Percentiles rank a stretch among this genome's conserved stretches.
Evolutionary conservation across 2,888 invertebrate species (phyloP).

Genomic region (Synanthedon myopaeformis): DNA sequence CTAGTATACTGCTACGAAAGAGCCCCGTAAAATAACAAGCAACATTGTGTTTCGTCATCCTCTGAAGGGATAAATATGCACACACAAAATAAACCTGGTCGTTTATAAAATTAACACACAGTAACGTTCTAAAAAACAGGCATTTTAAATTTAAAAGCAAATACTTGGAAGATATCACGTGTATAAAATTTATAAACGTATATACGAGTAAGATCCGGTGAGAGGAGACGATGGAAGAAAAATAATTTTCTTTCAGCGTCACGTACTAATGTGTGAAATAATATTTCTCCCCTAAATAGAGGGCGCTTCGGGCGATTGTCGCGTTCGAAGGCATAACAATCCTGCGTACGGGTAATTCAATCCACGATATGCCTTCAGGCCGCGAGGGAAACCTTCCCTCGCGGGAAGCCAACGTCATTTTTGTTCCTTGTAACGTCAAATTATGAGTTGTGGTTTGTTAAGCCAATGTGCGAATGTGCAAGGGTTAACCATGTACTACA

Average conservation of each 20-base stretch:
- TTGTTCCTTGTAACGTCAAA: background rate
- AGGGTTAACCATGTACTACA: too few relatives aligned
- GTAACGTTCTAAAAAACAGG: too few relatives aligned
- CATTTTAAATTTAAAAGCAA: too few relatives aligned
- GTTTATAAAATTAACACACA: too few relatives aligned
- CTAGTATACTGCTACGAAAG: too few relatives aligned
- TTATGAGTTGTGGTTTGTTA: background rate
- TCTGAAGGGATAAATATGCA: too few relatives aligned
- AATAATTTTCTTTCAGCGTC: slow-evolving; percentile 26
- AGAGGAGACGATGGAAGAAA: slow-evolving; percentile 11
- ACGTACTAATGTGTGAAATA: slow-evolving; percentile 41
- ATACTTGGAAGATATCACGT: too few relatives aligned
- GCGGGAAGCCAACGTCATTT: background rate
- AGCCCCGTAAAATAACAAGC: too few relatives aligned
- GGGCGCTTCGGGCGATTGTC: slow-evolving; percentile 35
- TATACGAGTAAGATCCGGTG: slow-evolving; percentile 13
- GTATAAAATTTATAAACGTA: slow-evolving; percentile 4
- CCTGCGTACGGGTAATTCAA: slow-evolving; percentile 15
- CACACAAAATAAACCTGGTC: too few relatives aligned
- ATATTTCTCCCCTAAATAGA: slow-evolving; percentile 16
- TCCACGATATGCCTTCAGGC: slow-evolving; percentile 10
- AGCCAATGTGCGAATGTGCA: background rate
- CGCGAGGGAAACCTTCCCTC: slow-evolving; percentile 10
- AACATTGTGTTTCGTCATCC: too few relatives aligned
- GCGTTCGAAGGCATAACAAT: slow-evolving; percentile 6